Evolutionary conservation across 2,888 invertebrate genomes (phyloP).

Genomic region (Oxystoma pomonae): DNA sequence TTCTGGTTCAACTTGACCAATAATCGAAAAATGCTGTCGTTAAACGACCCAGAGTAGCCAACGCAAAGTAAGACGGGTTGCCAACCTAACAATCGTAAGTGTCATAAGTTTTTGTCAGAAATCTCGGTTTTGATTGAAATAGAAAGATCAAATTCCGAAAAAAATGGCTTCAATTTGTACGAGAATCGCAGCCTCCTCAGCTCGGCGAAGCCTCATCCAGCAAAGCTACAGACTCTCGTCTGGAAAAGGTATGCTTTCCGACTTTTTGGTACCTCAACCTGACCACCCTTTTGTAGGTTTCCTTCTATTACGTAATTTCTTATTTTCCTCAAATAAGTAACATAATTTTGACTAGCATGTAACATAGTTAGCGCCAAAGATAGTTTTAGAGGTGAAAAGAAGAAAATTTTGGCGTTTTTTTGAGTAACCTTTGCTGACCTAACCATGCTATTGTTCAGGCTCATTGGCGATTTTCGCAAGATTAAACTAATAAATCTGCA

Average conservation of each 20-base stretch:
- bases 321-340: not conserved
- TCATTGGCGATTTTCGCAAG: not conserved
- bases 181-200: conserved; percentile 62
- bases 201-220: conserved; percentile 60
- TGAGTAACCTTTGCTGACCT: not conserved
- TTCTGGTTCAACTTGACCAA: no score
- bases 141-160: conserved; percentile 27
- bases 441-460: conserved; percentile 3
- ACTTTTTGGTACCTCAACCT: not conserved
- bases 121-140: not conserved
- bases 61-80: no score
- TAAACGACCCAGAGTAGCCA: no score
- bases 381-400: not conserved
- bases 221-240: conserved; percentile 56
- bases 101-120: conserved; percentile 5
- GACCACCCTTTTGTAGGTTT: conserved; percentile 33
- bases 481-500: not conserved
- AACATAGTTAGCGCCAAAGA: no score
- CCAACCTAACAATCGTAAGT: no score
- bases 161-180: conserved; percentile 77
- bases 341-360: no score
- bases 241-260: conserved; percentile 58
- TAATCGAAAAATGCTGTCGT: no score
- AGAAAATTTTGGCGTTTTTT: not conserved
- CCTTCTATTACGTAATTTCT: conserved; percentile 43